Base-by-base conservation (phyloP, 2,113 vertebrate species). In the Eretmochelys imbricata region DNA sequence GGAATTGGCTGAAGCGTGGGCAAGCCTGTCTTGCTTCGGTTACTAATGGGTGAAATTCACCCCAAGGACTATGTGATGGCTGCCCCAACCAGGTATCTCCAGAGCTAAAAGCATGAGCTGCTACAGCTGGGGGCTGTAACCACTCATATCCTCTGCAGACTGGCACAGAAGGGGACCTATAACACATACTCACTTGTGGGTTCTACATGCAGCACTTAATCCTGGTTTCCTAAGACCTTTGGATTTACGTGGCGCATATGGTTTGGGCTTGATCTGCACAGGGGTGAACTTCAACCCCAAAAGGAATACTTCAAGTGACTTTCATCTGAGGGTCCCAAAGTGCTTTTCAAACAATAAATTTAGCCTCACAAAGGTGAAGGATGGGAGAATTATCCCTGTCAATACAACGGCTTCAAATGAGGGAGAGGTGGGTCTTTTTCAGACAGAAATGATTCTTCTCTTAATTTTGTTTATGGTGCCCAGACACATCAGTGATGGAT, bases 401-500 rank as follows among this genome's bases (percentile, higher is more conserved):
- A 5, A 48, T 8, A 27, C 42, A 25, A 76, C 3, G 38, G 38
- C 69, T 42, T 75, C 38, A 42, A 22, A 46, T 46, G 38, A 46
- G 19, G 42, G 42, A 27, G 42, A 10, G 65, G 65, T 38, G 9
- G 65, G 8, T 48, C 38, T 76, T 24, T 42, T 48, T 24, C 72
- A 76, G 38, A 8, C 72, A 42, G 72, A 46, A 46, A 46, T 27
- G 72, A 48, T 25, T 11, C 78, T 20, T 25, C 89, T 35, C n/a
- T 53, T 4, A 8, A 50, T 29, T 10, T 3, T 0, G 0, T 20
- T 62, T 49, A 48, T 25, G 2, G 59, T 1, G 2, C 49, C 38
- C 1, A 0, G 20, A 24, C 10, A 31, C 62, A 5, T 17, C 0
- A 1, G 38, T 0, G 0, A 53, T 50, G 48, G 57, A 62, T 20